Evolutionary conservation across 2,113 vertebrate species (phyloP).

Genomic region (Pygoscelis antarcticus): DNA sequence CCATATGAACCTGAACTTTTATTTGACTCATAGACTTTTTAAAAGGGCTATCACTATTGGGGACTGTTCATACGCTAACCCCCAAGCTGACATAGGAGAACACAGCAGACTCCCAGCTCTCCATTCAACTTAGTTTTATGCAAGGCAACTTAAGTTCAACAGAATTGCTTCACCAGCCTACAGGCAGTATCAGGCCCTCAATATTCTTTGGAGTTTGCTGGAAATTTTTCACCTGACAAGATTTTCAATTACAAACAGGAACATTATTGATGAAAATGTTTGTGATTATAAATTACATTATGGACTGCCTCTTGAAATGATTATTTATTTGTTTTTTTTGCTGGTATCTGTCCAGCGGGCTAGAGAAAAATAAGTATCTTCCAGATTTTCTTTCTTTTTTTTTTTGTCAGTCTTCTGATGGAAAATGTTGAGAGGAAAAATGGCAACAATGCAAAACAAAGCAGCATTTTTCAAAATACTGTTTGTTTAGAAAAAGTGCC

Average conservation of each 20-base stretch:
- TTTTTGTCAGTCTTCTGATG: neutral
- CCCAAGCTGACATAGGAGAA: neutral
- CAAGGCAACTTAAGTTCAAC: neutral
- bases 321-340: neutral
- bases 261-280: neutral
- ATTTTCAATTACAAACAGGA: neutral
- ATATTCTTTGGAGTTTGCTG: neutral
- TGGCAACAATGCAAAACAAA: neutral
- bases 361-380: slow-evolving; percentile 1
- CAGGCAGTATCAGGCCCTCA: neutral
- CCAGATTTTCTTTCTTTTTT: neutral
- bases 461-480: neutral
- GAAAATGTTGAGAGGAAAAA: neutral
- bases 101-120: neutral
- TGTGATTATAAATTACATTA: neutral
- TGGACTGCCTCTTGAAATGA: neutral
- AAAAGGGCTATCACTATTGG: neutral
- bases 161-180: neutral
- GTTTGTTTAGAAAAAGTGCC: neutral
- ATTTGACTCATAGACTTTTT: neutral
- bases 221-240: neutral
- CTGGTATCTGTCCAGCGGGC: neutral
- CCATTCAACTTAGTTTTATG: neutral
- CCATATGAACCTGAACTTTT: neutral
- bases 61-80: neutral